Base-by-base conservation (phyloP, 2,888 invertebrate genomes). In the Saturnia japonica region DNA sequence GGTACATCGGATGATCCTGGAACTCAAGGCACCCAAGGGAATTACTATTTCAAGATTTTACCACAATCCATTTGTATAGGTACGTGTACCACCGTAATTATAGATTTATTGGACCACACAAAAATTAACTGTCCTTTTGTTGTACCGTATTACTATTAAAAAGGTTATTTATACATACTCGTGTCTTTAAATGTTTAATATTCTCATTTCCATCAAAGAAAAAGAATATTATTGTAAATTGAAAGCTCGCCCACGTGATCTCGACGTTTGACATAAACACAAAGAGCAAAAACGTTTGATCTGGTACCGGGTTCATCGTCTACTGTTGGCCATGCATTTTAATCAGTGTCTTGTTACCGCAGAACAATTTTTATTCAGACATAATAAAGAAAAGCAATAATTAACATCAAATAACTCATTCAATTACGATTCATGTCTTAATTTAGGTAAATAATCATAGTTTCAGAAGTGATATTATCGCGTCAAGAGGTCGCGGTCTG, bases 261-360 rank as follows among this genome's bases (percentile, higher is more conserved):
- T 85, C 85, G 83, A 85, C 86, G 82, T 83, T 85, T 85, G 81
- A 85, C 82, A 84, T 83, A 86, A 88, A 88, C 80, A 86, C 85
- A 87, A 87, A 86, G 87, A 85, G 85, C 82, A 81, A 84, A 84
- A 86, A 85, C 85, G 84, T 89, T 88, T 89, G 88, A 89, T 89
- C 87, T 82, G 84, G 80, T 82, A 85, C 85, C 87, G 82, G 84
- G 80, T 82, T 85, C 85, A 86, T 82, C 82, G 85, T 84, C 85
- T 85, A 84, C 86, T 88, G 88, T 89, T 81, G 79, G 81, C 82
- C 82, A 85, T 86, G 85, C 87, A 87, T 88, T 88, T 88, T 90
- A 89, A 90, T 88, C 87, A 87, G 83, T 74, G 80, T 81, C 83
- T 81, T 76, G 79, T 76, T 79, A 78, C 81, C 74, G 75, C 75